A percentile compares a stretch with the other conserved stretches of the same genome.
Conservation (phyloP, 2,797 vertebrate species). For the Leptoclinus maculatus region DNA sequence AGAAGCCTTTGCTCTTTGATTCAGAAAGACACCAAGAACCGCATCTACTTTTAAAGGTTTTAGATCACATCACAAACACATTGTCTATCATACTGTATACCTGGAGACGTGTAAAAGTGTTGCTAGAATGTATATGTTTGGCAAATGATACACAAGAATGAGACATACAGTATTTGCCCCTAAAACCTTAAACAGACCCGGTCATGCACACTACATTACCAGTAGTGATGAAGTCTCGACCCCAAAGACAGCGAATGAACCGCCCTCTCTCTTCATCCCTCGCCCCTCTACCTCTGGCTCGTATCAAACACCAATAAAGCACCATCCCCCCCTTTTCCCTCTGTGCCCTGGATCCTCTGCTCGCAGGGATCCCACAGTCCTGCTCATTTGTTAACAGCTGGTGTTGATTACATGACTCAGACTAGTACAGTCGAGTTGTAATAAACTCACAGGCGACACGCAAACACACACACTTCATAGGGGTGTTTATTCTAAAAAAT, state of each 20-base stretch:
- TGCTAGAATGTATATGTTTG: not conserved
- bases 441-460: conserved; percentile 26
- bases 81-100: not conserved
- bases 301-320: conserved; percentile 10
- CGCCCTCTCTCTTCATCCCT: conserved; percentile 1
- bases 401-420: conserved; percentile 55
- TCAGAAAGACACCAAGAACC: not conserved
- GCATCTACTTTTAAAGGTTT: not conserved
- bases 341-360: conserved; percentile 9
- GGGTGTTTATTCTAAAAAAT: conserved; percentile 3
- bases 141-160: not conserved
- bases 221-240: not conserved
- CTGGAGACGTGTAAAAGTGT: not conserved
- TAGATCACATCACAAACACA: not conserved
- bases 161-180: not conserved
- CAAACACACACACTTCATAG: not conserved
- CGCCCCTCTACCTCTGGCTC: not conserved
- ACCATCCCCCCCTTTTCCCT: not conserved
- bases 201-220: not conserved
- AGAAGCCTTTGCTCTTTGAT: not conserved
- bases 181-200: not conserved
- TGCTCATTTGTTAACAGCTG: conserved; percentile 47
- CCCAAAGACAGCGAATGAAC: not conserved
- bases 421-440: conserved; percentile 22
- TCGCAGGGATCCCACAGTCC: conserved; percentile 15